Evolutionary conservation across 1,140 invertebrate genomes (phyloP), one percentile per base, ranked within the genome.

Genomic region (Drosophila persimilis): DNA sequence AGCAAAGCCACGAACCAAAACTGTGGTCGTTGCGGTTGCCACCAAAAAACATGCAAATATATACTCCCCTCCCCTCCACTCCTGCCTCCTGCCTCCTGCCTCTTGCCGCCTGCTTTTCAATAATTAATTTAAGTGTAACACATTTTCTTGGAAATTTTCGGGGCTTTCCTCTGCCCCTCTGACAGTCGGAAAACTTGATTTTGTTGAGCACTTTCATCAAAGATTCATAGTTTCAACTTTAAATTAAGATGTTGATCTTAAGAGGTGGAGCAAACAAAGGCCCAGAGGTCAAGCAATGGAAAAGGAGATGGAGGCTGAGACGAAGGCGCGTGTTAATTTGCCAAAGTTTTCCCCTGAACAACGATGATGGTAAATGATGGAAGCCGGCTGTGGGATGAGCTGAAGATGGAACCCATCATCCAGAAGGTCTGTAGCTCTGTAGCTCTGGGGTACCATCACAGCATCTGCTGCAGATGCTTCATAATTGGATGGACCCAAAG

Each of bases 71-170:
- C 24, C 22, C 8, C 6, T 11, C n/a, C n/a, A n/a, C n/a, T n/a
- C 7, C 41, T 50, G 7, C 31, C 17, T 4, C 13, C 48, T n/a
- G 6, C 20, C 15, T 7, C 57, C 4, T 22, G 8, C 45, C 17
- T 2, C 15, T 48, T n/a, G 7, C 31, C 17, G 8, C 45, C 17
- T 2, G 7, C 45, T 20, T 22, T 67, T 85, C 83, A 77, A 85
- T 85, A 86, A 85, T 85, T 85, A 85, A 85, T 88, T 85, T 88
- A 77, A 55, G 65, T 73, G 69, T 75, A 85, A 85, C 77, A 85
- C 66, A 67, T 77, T 77, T 60, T 62, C 72, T 52, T 51, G 39
- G 41, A 35, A 35, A 8, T 9, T 35, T 11, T 9, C 9, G 6
- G 8, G 11, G 35, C 35, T 39, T 39, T 39, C 3, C 9, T 13